Evolutionary conservation across 30 jellyfish, hydroid and myxozoan species (phyloP).

Genomic region (Aurelia coerulea): DNA sequence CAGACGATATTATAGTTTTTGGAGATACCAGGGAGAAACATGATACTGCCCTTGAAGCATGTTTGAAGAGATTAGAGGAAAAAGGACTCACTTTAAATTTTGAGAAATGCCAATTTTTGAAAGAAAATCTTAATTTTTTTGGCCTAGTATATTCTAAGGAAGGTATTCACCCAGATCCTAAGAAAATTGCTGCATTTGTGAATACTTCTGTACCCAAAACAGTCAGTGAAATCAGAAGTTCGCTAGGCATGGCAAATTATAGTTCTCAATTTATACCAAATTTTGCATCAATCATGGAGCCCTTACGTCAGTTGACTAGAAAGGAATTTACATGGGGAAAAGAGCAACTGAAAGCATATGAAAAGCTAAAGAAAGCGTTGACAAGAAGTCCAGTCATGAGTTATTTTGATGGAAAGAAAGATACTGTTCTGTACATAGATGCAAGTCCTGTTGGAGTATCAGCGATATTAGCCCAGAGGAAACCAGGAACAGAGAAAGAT

Average conservation of each 20-base stretch:
- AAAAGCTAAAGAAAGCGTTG: constrained; percentile 4
- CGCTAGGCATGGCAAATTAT: constrained; percentile 36
- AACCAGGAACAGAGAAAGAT: background rate
- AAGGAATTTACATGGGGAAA: constrained; percentile 8
- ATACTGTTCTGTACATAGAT: constrained; percentile 35
- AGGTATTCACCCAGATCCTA: no score
- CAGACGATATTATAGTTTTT: no score
- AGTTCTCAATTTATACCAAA: constrained; percentile 14
- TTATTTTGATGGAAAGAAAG: constrained; percentile 35
- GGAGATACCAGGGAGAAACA: no score
- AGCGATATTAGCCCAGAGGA: constrained; percentile 31
- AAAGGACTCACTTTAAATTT: no score
- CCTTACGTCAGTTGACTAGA: constrained; percentile 37
- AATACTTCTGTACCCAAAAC: background rate
- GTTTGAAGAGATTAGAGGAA: no score
- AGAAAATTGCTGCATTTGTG: no score
- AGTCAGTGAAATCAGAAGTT: constrained; percentile 2
- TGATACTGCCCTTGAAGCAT: no score
- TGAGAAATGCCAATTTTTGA: no score
- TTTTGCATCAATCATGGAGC: constrained; percentile 47
- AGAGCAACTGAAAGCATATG: constrained; percentile 11
- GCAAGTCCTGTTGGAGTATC: constrained; percentile 65
- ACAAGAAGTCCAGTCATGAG: constrained; percentile 9
- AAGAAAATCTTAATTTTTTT: no score
- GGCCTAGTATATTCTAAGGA: no score